Percentiles rank a stretch among this genome's conserved stretches.
These are phyloP conservation scores for Plagiodera versicolora DNA, from an alignment of 2,888 invertebrate species.

Conservation along the genomic window DNA sequence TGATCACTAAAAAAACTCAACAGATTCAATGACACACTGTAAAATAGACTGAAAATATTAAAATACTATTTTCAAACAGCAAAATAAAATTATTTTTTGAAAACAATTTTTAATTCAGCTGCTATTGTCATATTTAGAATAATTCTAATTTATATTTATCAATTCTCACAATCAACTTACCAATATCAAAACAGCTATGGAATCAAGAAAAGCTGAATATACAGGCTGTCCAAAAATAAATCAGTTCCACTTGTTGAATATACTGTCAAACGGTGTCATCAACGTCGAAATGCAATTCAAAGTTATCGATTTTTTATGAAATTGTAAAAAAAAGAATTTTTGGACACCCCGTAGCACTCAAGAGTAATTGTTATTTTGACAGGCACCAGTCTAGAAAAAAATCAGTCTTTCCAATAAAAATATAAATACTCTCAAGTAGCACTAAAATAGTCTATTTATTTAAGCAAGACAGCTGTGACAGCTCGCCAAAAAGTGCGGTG, in stretches of 20 bases:
- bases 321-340: neutral
- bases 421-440: conserved; percentile 10
- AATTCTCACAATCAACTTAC: no score
- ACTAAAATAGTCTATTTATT: neutral
- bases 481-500: neutral
- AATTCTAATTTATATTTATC: neutral
- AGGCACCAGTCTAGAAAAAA: conserved; percentile 19
- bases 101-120: neutral
- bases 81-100: no score
- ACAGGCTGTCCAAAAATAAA: neutral
- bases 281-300: no score
- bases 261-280: no score
- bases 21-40: no score
- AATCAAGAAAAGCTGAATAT: no score
- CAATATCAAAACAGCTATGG: neutral
- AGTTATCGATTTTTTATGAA: no score
- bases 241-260: no score
- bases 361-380: neutral
- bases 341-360: neutral
- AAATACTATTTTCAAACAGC: no score
- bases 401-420: conserved; percentile 29
- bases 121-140: neutral
- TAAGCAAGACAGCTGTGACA: neutral
- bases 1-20: no score
- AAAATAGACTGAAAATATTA: no score